These are phyloP conservation scores for Lucilia sericata DNA, from an alignment of 1,140 invertebrate species.

Conservation along the genomic window DNA sequence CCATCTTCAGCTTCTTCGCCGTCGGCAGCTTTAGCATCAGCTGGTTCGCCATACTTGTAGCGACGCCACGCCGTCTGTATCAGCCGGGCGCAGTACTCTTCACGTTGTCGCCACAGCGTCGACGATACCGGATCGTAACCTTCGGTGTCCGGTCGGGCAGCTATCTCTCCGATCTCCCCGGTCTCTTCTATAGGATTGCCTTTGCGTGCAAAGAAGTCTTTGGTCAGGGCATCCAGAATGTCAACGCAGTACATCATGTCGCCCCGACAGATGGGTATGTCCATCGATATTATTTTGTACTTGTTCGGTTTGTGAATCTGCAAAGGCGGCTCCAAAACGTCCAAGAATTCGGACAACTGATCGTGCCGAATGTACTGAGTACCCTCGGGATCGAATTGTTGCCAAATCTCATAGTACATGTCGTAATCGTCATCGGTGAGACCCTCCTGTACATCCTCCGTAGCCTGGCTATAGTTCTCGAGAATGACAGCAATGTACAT, in stretches of 20 bases:
- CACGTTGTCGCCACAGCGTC: conserved; percentile 92
- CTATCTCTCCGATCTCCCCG: conserved; percentile 83
- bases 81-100: conserved; percentile 94
- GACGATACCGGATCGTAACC: conserved; percentile 94
- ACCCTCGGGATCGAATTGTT: conserved; percentile 97
- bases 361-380: conserved; percentile 96
- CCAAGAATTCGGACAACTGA: conserved; percentile 93
- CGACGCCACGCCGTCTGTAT: conserved; percentile 95
- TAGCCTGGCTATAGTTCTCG: conserved; percentile 98
- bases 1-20: conserved; percentile 54
- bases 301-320: conserved; percentile 98
- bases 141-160: conserved; percentile 81
- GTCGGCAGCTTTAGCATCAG: conserved; percentile 54
- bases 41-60: conserved; percentile 78
- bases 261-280: conserved; percentile 97
- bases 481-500: conserved; percentile 99
- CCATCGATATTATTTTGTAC: conserved; percentile 98
- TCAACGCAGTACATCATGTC: conserved; percentile 98
- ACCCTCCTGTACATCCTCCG: conserved; percentile 98
- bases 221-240: conserved; percentile 94
- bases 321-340: conserved; percentile 92
- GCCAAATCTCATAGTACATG: conserved; percentile 99
- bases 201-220: conserved; percentile 97
- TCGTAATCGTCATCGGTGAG: conserved; percentile 99
- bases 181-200: conserved; percentile 92